Evolutionary conservation across 37 sponge, comb jelly and placozoan species (phyloP), one percentile per base, ranked within the genome.

Genomic region (Axinella damicornis): DNA sequence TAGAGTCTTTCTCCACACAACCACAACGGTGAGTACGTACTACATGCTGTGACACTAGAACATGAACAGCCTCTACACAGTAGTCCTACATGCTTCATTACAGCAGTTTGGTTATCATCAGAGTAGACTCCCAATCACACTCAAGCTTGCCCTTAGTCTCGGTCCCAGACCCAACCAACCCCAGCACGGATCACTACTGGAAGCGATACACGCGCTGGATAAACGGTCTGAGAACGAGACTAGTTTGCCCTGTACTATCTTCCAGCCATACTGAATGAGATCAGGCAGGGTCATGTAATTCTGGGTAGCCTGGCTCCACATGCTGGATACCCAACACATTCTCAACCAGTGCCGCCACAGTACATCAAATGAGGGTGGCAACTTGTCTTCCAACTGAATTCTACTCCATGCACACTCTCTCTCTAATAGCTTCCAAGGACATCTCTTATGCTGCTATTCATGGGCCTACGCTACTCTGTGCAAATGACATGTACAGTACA

Each of bases 331-430:
- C 74, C 74, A 83, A n/a, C 83, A 83, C 1, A 53, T 33, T 27
- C 83, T 40, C 46, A 57, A 55, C 83, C 83, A 83, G 72, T 83
- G 83, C 31, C 64, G 63, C 64, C 64, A 72, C 5, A 83, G 64
- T 18, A 60, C 71, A 21, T 69, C 71, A 41, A 12, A 67, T 52
- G 83, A 62, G 58, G 83, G 74, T 14, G 53, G 33, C 53, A 58
- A 30, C 40, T 83, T 74, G 5, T 71, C 72, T 52, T 83, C 83
- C 60, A 61, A 63, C 31, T 21, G 32, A 18, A 83, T 72, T 5
- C 74, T 17, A 37, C 63, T 56, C 65, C 85, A 65, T 2, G 74
- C 74, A 22, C 16, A 64, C 37, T 36, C 21, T 52, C 85, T 36
- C 21, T 52, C 85, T 46, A 46, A 46, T 46, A 84, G 66, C 17